Base-by-base conservation (phyloP, 2,888 invertebrate species). In the Alloscopus bannaensis region DNA sequence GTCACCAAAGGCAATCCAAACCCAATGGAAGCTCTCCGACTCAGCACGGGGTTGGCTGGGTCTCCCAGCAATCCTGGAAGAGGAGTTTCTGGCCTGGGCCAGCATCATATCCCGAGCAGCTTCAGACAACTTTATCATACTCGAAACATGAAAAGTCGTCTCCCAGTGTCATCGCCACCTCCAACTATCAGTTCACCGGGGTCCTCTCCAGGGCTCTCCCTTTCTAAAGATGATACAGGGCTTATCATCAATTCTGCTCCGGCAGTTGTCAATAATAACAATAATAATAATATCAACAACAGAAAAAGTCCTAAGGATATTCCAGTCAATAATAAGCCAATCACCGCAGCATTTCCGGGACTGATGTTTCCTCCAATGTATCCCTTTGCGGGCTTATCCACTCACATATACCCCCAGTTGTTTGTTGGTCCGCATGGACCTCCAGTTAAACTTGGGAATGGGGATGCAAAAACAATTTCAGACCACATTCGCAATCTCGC, bases 381-480 rank as follows among this genome's bases (percentile, higher is more conserved):
- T 4, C 85, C 85, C 36, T 85, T 85, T 64, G 83, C 84, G 11
- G 84, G 78, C 8, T 59, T 85, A 29, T 81, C 85, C 22, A n/a
- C n/a, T n/a, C n/a, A n/a, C n/a, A 55, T 85, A n/a, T 82, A 82
- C 50, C 85, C 83, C 20, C 84, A 84, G 69, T 65, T 85, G 29
- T 85, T 85, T 78, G 83, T 80, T 2, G 71, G 72, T 22, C 55
- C 73, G 2, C 69, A 81, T 36, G 79, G 79, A 2, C 65, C 59
- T 16, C 65, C 59, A 16, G 40, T 47, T 20, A 60, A 60, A 42
- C 57, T 72, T 16, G 65, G 68, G 24, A 76, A 79, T 52, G 77
- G 40, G 92, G 93, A 11, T 91, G 92, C 4, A 91, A 92, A 1
- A 91, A 90, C 6, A 93, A 93, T 86, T 93, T 94, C 69, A n/a